Base-by-base conservation (phyloP, 2,888 invertebrate species). In the Cotesia congregata region DNA sequence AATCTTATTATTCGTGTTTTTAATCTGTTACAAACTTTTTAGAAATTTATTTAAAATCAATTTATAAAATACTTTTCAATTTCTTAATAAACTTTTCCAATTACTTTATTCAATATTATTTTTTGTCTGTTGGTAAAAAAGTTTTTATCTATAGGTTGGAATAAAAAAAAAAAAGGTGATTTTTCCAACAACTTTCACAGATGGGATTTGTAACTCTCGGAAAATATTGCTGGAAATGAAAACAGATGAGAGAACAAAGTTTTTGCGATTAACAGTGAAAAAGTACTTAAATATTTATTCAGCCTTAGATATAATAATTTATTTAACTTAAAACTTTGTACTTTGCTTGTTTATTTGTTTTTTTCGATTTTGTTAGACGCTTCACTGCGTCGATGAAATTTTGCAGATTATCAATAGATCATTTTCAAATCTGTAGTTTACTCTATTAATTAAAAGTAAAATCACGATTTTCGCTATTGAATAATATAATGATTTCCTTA, bases 81-180 rank as follows among this genome's bases (percentile, higher is more conserved):
- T 76, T 68, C 61, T 64, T 68, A 40, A 64, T 17, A 72, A 69
- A 41, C 30, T 76, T 69, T 76, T 73, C 20, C 60, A 39, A 67
- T 50, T 67, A 38, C 65, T 65, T 65, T 30, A 65, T 12, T 12
- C 65, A 12, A 38, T 65, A 30, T 12, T 30, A 70, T 30, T 59
- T 7, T 67, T 73, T 30, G 50, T 39, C 59, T 9, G 17, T 67
- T 30, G 38, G 15, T 67, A n/a, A 67, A 17, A 72, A 67, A 67
- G 41, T n/a, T 40, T 6, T 65, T 65, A 65, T 65, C 65, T 65
- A 65, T 12, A 20, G 9, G 50, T 50, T 50, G 65, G 5, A 65
- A 65, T 30, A 3, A 68, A 40, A 15, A 30, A 50, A n/a, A 5
- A 15, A 15, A 38, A 68, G 15, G 50, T 50, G 50, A 70, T 50